These are phyloP conservation scores for Sinhomidia bicolor DNA, from an alignment of 2,888 invertebrate genomes.

Conservation along the genomic window DNA sequence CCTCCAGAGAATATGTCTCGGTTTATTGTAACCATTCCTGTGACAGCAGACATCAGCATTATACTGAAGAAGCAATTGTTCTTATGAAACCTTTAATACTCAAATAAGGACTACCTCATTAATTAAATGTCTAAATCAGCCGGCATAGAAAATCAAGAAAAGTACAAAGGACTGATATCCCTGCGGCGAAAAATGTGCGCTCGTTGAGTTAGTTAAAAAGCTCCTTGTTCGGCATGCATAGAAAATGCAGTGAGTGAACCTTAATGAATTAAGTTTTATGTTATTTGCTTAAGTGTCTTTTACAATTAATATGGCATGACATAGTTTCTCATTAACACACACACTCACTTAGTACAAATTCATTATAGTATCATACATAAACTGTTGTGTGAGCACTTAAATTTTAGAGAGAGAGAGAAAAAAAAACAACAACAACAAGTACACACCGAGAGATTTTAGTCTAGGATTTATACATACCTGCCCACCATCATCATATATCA, in stretches of 20 bases:
- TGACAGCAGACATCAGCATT: constrained; percentile 26
- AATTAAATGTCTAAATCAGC: constrained; percentile 68
- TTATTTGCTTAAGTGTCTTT: constrained; percentile 8
- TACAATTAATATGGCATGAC: constrained; percentile 33
- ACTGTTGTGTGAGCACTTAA: background rate
- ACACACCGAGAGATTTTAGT: background rate
- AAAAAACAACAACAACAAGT: too few species aligned
- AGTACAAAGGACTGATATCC: constrained; percentile 6
- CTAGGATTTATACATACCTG: background rate
- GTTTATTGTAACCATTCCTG: constrained; percentile 6
- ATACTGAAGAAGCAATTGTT: constrained; percentile 59
- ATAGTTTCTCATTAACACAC: constrained; percentile 53
- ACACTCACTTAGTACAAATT: background rate
- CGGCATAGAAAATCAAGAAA: constrained; percentile 42
- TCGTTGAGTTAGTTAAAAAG: constrained; percentile 25
- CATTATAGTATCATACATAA: constrained; percentile 18
- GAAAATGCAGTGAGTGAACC: too few species aligned
- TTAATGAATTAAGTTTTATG: constrained; percentile 28
- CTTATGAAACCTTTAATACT: constrained; percentile 59
- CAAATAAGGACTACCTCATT: constrained; percentile 73
- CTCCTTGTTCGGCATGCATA: background rate
- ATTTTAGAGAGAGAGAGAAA: background rate
- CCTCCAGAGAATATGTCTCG: constrained; percentile 39
- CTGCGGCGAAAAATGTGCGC: constrained; percentile 5
- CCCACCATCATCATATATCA: background rate